These are phyloP conservation scores for Pagrus major DNA, from an alignment of 2,113 vertebrate species.

Conservation along the genomic window DNA sequence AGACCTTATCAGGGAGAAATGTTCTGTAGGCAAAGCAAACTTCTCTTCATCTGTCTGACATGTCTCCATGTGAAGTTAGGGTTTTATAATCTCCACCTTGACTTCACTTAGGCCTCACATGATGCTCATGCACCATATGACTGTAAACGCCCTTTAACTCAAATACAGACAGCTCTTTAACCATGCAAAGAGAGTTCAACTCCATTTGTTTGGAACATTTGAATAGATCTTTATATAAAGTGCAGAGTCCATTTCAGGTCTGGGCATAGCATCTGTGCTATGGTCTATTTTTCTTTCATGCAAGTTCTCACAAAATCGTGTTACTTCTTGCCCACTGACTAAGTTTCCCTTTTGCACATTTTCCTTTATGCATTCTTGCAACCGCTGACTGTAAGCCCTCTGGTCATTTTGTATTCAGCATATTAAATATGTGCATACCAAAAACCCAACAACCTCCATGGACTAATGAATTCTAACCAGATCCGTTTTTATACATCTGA, in stretches of 20 bases:
- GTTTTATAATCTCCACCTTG: neutral
- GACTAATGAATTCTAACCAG: neutral
- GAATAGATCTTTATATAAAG: slow-evolving; percentile 1
- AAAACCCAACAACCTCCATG: neutral
- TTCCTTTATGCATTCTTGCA: neutral
- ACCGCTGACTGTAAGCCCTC: neutral
- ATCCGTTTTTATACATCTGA: neutral
- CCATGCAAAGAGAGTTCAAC: slow-evolving; percentile 6
- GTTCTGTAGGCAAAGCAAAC: neutral
- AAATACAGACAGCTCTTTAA: neutral
- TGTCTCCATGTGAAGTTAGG: neutral
- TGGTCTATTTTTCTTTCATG: neutral
- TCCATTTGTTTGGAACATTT: slow-evolving; percentile 4
- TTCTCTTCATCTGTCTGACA: neutral
- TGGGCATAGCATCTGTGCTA: neutral
- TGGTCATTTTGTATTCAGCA: neutral
- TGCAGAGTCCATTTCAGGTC: neutral
- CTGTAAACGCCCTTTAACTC: neutral
- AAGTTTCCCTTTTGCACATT: neutral
- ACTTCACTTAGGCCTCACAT: neutral
- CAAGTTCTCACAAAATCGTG: neutral
- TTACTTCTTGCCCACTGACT: neutral
- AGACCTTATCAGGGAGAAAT: neutral
- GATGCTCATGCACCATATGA: neutral
- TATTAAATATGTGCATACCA: neutral